phyloP scores from a whole-genome alignment of 2,113 vertebrate genomes.

The Todiramphus chloris region DNA sequence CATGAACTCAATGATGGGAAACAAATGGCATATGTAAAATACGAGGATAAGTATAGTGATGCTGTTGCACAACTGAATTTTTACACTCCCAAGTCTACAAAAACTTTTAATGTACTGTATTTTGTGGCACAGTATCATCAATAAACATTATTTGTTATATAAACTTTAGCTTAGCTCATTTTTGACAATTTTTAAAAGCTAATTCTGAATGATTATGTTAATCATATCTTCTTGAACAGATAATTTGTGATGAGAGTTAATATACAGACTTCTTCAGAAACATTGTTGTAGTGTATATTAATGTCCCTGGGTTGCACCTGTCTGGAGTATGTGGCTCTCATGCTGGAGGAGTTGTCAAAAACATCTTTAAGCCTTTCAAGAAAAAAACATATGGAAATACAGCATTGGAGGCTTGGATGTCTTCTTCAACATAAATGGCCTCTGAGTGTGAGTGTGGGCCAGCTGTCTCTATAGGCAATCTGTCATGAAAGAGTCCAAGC shows the following conservation, averaged over 20 bases:
- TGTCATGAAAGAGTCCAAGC: background rate
- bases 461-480: background rate
- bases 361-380: background rate
- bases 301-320: background rate
- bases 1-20: background rate
- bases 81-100: background rate
- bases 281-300: background rate
- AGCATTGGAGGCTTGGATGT: background rate
- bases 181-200: background rate
- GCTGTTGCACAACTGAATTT: background rate
- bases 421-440: background rate
- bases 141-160: background rate
- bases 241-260: background rate
- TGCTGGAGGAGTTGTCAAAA: background rate
- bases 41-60: background rate
- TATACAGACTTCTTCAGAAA: background rate
- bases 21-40: background rate
- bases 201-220: background rate
- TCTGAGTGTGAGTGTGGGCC: background rate
- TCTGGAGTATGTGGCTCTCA: background rate
- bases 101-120: background rate
- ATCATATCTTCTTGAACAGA: background rate
- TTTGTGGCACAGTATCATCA: background rate
- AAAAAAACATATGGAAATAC: background rate
- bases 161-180: background rate